Percentiles rank a stretch among this genome's conserved stretches.
phyloP scores from a whole-genome alignment of 2,113 vertebrate genomes.

The Hyaena hyaena region DNA sequence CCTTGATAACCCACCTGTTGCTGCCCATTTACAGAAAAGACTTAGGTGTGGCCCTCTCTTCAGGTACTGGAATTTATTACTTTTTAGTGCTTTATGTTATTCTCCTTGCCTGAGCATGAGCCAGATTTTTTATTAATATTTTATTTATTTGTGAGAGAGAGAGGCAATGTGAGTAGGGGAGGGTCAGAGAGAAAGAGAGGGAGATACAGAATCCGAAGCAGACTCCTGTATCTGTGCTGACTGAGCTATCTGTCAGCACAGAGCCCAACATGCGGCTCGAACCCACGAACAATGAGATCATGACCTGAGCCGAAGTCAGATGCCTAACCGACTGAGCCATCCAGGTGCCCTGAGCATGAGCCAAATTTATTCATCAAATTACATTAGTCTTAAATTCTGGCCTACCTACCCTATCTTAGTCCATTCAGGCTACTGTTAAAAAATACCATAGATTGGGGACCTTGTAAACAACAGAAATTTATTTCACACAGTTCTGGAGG shows the following conservation, averaged over 20 bases:
- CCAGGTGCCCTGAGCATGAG: neutral
- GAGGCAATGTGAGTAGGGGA: too few relatives aligned
- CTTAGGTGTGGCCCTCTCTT: neutral
- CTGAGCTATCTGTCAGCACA: too few relatives aligned
- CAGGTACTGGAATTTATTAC: neutral
- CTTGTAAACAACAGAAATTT: neutral
- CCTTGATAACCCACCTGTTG: neutral
- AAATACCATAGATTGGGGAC: neutral
- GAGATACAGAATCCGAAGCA: too few relatives aligned
- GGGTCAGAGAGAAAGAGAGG: too few relatives aligned
- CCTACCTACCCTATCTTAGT: neutral
- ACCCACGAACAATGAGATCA: too few relatives aligned
- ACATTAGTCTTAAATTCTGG: neutral
- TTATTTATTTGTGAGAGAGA: too few relatives aligned
- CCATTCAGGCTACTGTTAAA: neutral
- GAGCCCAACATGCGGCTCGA: too few relatives aligned
- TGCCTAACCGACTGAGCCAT: too few relatives aligned
- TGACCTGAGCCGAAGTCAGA: too few relatives aligned
- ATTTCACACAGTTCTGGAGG: neutral
- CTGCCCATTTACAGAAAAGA: neutral
- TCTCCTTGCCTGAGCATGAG: neutral
- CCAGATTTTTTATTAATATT: neutral
- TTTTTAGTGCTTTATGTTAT: neutral
- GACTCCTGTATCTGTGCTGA: too few relatives aligned
- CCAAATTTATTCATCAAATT: neutral